Conservation (phyloP, 2,113 vertebrate species). For the Saimiri boliviensis region DNA sequence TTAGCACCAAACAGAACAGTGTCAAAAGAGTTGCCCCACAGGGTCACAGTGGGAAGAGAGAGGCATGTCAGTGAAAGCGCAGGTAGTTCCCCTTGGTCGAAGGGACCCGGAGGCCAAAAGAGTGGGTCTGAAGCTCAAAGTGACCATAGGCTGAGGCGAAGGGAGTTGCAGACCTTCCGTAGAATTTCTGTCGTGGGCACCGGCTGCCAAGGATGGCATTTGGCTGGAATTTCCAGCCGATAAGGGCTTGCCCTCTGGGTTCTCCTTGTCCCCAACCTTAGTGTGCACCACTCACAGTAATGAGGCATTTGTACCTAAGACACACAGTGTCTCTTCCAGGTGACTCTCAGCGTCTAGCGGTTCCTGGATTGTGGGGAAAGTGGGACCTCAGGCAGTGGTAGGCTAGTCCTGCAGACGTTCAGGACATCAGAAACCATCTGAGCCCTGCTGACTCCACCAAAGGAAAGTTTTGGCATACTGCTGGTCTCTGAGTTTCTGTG, state of each 20-base stretch:
- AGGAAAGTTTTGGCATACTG: not conserved
- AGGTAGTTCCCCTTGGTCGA: not conserved
- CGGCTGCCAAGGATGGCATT: not conserved
- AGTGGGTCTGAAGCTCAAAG: not conserved
- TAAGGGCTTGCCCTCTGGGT: not conserved
- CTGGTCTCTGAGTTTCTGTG: not conserved
- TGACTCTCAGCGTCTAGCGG: fast-evolving
- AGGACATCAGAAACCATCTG: not conserved
- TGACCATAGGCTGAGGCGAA: not conserved
- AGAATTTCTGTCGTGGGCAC: too few relatives aligned
- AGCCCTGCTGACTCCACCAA: not conserved
- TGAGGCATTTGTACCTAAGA: not conserved
- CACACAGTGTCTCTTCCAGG: not conserved
- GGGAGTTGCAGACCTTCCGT: not conserved
- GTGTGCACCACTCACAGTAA: not conserved
- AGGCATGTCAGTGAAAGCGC: not conserved
- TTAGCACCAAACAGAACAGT: not conserved
- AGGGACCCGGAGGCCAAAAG: not conserved
- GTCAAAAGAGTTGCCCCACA: not conserved
- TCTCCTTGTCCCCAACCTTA: not conserved
- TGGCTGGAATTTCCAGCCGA: not conserved
- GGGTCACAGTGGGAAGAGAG: not conserved
- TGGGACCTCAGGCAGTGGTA: not conserved
- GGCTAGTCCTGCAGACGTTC: not conserved
- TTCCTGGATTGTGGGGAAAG: not conserved